phyloP scores from a whole-genome alignment of 1,140 invertebrate species.

The Venustaconcha ellipsiformis region DNA sequence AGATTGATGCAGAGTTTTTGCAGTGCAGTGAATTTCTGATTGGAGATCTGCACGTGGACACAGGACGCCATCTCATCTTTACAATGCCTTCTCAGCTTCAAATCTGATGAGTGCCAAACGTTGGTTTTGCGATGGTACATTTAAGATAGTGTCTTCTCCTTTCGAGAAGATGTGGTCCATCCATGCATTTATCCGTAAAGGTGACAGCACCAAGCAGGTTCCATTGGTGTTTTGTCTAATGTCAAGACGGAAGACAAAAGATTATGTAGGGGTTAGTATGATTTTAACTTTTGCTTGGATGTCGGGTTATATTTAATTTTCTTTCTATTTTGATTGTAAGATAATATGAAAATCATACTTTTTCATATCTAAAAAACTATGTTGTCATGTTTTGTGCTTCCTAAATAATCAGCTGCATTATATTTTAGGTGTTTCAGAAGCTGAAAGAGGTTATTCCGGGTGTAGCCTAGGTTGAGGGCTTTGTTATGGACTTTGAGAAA shows the following conservation, averaged over 20 bases:
- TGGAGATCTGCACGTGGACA: too few relatives aligned
- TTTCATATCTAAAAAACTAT: not conserved
- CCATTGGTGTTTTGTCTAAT: slow-evolving; percentile 23
- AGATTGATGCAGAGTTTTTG: too few relatives aligned
- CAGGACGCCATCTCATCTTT: not conserved
- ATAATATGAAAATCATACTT: not conserved
- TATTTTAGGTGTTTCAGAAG: too few relatives aligned
- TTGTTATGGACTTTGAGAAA: not conserved
- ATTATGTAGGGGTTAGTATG: slow-evolving; percentile 4
- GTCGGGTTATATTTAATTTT: not conserved
- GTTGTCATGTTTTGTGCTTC: not conserved
- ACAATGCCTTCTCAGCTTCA: not conserved
- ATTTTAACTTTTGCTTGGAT: not conserved
- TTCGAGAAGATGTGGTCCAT: not conserved
- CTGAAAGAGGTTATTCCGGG: too few relatives aligned
- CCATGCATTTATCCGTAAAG: slow-evolving; percentile 22
- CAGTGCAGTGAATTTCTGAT: too few relatives aligned
- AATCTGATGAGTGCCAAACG: not conserved
- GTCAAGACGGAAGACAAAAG: slow-evolving; percentile 8
- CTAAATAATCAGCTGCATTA: not conserved
- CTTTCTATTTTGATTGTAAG: not conserved
- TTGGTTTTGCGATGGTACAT: not conserved
- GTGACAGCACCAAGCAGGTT: slow-evolving; percentile 17
- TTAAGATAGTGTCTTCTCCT: too few relatives aligned
- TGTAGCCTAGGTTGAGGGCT: not conserved